A percentile compares a stretch with the other conserved stretches of the same genome.
These are phyloP conservation scores for Drosophila merina DNA, from an alignment of 2,888 invertebrate species.

Conservation along the genomic window DNA sequence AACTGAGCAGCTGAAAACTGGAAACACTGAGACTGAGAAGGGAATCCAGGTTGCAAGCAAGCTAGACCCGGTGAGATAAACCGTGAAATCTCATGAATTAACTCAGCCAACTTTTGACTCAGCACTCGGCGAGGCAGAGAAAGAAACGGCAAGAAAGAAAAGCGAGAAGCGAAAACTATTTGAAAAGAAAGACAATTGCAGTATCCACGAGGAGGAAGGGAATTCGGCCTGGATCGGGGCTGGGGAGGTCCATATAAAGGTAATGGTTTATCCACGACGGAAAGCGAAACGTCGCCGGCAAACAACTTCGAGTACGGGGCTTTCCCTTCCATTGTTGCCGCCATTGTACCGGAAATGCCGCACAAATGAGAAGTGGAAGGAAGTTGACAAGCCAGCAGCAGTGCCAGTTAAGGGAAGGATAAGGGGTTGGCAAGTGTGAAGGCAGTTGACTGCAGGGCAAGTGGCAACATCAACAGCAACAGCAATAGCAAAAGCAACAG, in stretches of 20 bases:
- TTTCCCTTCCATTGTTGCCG: slow-evolving; percentile 60
- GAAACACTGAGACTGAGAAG: slow-evolving; percentile 4
- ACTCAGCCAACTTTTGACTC: slow-evolving; percentile 69
- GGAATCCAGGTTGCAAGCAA: slow-evolving; percentile 18
- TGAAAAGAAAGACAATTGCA: slow-evolving; percentile 77
- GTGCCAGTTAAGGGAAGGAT: background rate
- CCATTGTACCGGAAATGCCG: slow-evolving; percentile 76
- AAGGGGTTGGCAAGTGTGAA: slow-evolving; percentile 37
- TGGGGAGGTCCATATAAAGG: slow-evolving; percentile 21
- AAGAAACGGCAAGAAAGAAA: slow-evolving; percentile 20
- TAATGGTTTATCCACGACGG: slow-evolving; percentile 74
- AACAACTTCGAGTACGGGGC: slow-evolving; percentile 65
- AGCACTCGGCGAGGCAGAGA: slow-evolving; percentile 1
- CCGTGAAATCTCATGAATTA: slow-evolving; percentile 77
- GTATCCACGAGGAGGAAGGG: background rate
- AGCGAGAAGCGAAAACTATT: slow-evolving; percentile 59
- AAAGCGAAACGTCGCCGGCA: slow-evolving; percentile 77
- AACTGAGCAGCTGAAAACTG: slow-evolving; percentile 45
- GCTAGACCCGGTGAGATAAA: slow-evolving; percentile 64
- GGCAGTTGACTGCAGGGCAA: slow-evolving; percentile 54
- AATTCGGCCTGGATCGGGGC: background rate
- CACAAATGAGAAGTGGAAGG: slow-evolving; percentile 79
- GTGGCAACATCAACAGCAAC: slow-evolving; percentile 25
- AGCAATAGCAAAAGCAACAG: slow-evolving; percentile 3
- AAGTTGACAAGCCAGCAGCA: slow-evolving; percentile 64